Conservation (phyloP, 2,113 vertebrate genomes). For the Pelodiscus sinensis region DNA sequence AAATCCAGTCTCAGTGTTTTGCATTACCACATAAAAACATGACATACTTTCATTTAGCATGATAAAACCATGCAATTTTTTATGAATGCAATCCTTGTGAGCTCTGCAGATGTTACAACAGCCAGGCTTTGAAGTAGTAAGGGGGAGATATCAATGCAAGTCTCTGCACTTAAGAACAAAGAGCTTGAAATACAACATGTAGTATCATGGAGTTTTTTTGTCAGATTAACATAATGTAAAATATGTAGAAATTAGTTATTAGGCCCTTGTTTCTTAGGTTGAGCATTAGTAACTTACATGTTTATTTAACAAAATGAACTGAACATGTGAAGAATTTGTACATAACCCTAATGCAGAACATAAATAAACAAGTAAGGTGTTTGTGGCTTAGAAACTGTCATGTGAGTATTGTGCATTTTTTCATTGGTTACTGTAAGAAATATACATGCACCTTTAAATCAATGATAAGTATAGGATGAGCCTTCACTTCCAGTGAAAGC, state of each 20-base stretch:
- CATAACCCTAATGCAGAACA: constrained; percentile 12
- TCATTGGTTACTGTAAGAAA: constrained; percentile 11
- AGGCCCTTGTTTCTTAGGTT: not conserved
- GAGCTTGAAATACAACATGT: not conserved
- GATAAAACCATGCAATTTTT: not conserved
- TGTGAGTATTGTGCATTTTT: not conserved
- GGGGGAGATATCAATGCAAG: not conserved
- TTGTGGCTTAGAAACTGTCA: constrained; percentile 15
- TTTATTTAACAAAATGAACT: constrained; percentile 37
- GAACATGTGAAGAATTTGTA: constrained; percentile 24
- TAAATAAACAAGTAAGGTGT: not conserved
- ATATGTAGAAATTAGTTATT: not conserved
- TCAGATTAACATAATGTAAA: not conserved
- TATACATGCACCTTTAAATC: not conserved
- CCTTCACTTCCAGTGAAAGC: not conserved
- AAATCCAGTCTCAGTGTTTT: not conserved
- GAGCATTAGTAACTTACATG: constrained; percentile 20
- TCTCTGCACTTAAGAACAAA: not conserved
- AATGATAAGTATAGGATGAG: not conserved
- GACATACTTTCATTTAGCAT: not conserved
- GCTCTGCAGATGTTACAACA: not conserved
- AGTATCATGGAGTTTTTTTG: not conserved
- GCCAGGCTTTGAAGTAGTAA: not conserved
- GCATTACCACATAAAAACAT: constrained; percentile 5
- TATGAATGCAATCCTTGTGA: constrained; percentile 13